These are phyloP conservation scores for Schizopygopsis malacanthus DNA, from an alignment of 2,797 vertebrate species.

Conservation along the genomic window DNA sequence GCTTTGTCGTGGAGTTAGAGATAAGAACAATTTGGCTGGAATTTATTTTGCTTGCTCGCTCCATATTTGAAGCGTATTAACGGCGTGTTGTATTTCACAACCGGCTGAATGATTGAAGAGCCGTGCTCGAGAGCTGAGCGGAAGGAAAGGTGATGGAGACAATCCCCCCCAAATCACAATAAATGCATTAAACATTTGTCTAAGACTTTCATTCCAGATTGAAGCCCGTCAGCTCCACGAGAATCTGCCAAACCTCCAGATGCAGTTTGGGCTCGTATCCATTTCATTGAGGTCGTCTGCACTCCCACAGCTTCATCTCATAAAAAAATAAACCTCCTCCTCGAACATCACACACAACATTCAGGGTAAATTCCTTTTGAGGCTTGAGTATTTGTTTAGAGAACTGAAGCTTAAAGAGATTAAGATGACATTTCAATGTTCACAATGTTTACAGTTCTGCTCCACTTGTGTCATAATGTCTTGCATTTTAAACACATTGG, in stretches of 20 bases:
- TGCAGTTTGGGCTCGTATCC: slow-evolving; percentile 42
- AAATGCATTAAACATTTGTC: slow-evolving; percentile 21
- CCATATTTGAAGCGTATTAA: slow-evolving; percentile 4
- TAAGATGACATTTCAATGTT: slow-evolving; percentile 48
- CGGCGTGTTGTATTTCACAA: not conserved
- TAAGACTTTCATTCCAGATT: slow-evolving; percentile 9
- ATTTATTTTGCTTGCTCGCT: not conserved
- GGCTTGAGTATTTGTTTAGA: slow-evolving; percentile 44
- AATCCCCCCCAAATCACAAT: slow-evolving; percentile 18
- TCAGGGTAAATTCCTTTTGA: slow-evolving; percentile 41
- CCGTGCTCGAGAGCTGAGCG: not conserved
- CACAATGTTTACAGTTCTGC: slow-evolving; percentile 45
- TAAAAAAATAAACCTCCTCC: slow-evolving; percentile 42
- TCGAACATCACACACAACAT: slow-evolving; percentile 42
- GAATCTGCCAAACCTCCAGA: slow-evolving; percentile 14
- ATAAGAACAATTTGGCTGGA: slow-evolving; percentile 1
- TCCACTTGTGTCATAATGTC: slow-evolving; percentile 44
- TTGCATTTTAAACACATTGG: slow-evolving; percentile 30
- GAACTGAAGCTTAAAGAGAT: slow-evolving; percentile 46
- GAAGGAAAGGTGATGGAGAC: slow-evolving; percentile 1
- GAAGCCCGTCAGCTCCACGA: slow-evolving; percentile 13
- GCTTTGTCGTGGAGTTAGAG: not conserved
- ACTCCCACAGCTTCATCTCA: slow-evolving; percentile 39
- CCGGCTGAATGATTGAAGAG: slow-evolving; percentile 14
- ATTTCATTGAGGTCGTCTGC: slow-evolving; percentile 50